Evolutionary conservation across 1,140 invertebrate genomes (phyloP).

Genomic region (Brachystomella parvula): DNA sequence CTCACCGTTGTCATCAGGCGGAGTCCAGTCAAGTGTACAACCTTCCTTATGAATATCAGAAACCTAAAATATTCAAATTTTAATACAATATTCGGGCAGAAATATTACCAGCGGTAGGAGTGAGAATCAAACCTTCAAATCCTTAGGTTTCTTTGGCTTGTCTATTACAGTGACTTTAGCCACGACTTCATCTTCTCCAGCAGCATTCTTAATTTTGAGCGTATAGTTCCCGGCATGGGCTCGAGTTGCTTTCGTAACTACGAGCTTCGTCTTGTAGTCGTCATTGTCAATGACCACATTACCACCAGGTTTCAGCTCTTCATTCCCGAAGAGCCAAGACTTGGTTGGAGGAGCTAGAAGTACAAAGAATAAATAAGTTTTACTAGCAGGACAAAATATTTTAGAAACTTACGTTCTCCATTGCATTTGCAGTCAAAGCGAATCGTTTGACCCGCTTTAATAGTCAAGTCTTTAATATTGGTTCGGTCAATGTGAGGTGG

Average conservation of each 20-base stretch:
- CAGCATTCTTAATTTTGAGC: slow-evolving; percentile 73
- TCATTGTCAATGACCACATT: slow-evolving; percentile 69
- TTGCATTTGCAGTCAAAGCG: slow-evolving; percentile 78
- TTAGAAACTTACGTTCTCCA: slow-evolving; percentile 85
- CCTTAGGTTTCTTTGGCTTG: slow-evolving; percentile 76
- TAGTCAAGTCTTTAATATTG: slow-evolving; percentile 73
- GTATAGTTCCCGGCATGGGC: slow-evolving; percentile 80
- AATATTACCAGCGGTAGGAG: too few species aligned
- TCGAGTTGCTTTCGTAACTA: slow-evolving; percentile 66
- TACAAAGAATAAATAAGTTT: neutral
- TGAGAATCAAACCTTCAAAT: too few species aligned
- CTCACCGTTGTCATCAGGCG: slow-evolving; percentile 67
- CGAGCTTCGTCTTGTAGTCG: slow-evolving; percentile 80
- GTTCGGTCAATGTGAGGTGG: slow-evolving; percentile 83
- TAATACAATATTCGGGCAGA: too few species aligned
- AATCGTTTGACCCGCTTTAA: slow-evolving; percentile 78
- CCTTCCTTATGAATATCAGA: slow-evolving; percentile 87
- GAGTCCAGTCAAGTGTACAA: slow-evolving; percentile 88
- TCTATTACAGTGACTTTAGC: slow-evolving; percentile 84
- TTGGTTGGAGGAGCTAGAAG: slow-evolving; percentile 53
- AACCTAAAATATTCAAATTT: too few species aligned
- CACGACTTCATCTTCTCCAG: slow-evolving; percentile 77
- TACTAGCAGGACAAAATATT: slow-evolving; percentile 44
- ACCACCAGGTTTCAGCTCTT: slow-evolving; percentile 56
- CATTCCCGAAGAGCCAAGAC: slow-evolving; percentile 75